phyloP scores from a whole-genome alignment of 1,140 invertebrate genomes.

The Reticulitermes speratus region DNA sequence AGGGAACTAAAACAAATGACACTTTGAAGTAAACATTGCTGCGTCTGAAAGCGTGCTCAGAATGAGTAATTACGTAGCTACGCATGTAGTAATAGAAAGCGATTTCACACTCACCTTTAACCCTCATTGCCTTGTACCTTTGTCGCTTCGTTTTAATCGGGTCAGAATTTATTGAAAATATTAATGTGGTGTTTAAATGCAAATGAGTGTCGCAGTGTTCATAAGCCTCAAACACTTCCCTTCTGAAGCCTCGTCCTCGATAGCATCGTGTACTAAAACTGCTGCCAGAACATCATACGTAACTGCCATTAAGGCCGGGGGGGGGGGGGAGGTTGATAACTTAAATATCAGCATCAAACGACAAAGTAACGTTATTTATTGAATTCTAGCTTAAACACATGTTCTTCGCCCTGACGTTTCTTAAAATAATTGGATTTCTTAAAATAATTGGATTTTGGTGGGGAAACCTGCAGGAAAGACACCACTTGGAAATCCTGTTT shows the following conservation, averaged over 20 bases:
- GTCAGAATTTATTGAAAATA: not conserved
- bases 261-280: not conserved
- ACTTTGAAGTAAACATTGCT: no score
- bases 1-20: no score
- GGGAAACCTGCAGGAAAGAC: no score
- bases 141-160: not conserved
- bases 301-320: not conserved
- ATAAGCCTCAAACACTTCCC: not conserved
- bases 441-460: no score
- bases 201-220: not conserved
- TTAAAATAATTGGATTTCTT: no score
- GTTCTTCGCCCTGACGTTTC: not conserved
- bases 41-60: no score
- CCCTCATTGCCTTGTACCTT: not conserved
- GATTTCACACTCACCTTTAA: no score
- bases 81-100: no score
- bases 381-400: not conserved
- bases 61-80: no score
- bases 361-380: not conserved
- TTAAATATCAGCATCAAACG: not conserved
- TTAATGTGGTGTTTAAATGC: conserved; percentile 2
- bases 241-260: not conserved
- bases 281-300: not conserved
- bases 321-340: not conserved
- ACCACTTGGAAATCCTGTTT: no score